Evolutionary conservation across 2,113 vertebrate genomes (phyloP).

Genomic region (Rana temporaria): DNA sequence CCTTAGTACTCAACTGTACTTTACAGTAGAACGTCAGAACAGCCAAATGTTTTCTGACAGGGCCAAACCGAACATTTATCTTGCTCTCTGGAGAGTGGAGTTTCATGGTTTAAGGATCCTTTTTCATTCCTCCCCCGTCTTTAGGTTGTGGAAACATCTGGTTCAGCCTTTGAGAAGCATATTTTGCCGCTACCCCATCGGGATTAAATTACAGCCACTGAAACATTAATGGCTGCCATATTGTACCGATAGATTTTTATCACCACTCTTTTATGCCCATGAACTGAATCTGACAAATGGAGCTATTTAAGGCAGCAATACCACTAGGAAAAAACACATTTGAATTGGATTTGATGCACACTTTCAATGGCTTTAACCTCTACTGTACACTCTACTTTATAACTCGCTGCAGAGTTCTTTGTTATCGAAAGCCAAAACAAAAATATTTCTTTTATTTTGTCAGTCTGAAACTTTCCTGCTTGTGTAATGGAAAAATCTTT

Average conservation of each 20-base stretch:
- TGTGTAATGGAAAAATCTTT: background rate
- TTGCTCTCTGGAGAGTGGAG: slow-evolving; percentile 63
- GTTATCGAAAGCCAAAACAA: background rate
- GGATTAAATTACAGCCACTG: slow-evolving; percentile 78
- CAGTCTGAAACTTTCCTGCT: background rate
- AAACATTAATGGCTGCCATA: slow-evolving; percentile 72
- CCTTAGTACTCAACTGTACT: background rate
- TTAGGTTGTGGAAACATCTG: slow-evolving; percentile 75
- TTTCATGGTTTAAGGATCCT: slow-evolving; percentile 64
- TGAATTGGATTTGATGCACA: slow-evolving; percentile 42
- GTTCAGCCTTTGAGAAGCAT: slow-evolving; percentile 75
- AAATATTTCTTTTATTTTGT: slow-evolving; percentile 16
- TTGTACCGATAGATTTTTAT: slow-evolving; percentile 74
- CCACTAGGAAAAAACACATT: slow-evolving; percentile 41
- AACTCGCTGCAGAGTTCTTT: background rate
- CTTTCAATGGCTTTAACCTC: slow-evolving; percentile 46
- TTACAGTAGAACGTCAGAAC: slow-evolving; percentile 30
- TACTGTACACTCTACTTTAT: slow-evolving; percentile 12
- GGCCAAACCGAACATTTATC: slow-evolving; percentile 50
- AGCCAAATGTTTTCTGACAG: slow-evolving; percentile 45
- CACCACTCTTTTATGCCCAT: slow-evolving; percentile 66
- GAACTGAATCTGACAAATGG: slow-evolving; percentile 74
- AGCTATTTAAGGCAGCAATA: slow-evolving; percentile 53
- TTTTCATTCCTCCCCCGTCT: slow-evolving; percentile 65
- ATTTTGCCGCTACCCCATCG: slow-evolving; percentile 73